These are phyloP conservation scores for Mylabris sibirica DNA, from an alignment of 2,888 invertebrate species.

Conservation along the genomic window DNA sequence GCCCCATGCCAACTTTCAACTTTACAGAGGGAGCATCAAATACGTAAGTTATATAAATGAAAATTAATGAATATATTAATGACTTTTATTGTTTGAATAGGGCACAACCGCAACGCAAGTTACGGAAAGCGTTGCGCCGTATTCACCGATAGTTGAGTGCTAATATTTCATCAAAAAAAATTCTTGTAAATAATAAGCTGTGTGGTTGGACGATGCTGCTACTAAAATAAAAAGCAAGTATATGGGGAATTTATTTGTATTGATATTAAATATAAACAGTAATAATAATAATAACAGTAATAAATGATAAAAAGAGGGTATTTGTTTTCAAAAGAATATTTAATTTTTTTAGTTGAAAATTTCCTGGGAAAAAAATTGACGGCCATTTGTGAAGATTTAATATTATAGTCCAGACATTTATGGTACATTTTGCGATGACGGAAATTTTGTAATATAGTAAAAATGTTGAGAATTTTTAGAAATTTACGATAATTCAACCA, in stretches of 20 bases:
- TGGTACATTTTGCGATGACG: constrained; percentile 36
- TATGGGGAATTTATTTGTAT: constrained; percentile 3
- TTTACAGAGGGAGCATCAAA: constrained; percentile 59
- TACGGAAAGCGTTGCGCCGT: constrained; percentile 63
- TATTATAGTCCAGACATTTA: constrained; percentile 33
- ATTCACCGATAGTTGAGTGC: constrained; percentile 52
- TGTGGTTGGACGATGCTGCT: constrained; percentile 18
- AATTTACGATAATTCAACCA: constrained; percentile 39
- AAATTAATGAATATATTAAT: background rate
- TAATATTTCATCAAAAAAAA: background rate
- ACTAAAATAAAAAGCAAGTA: constrained; percentile 9
- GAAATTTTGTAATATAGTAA: constrained; percentile 48
- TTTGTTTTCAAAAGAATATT: constrained; percentile 47
- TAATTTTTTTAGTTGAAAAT: constrained; percentile 44
- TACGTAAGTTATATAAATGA: background rate
- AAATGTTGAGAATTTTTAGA: constrained; percentile 44
- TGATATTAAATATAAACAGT: constrained; percentile 9
- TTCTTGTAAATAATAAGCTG: constrained; percentile 24
- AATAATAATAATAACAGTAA: constrained; percentile 27
- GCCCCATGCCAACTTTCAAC: constrained; percentile 60
- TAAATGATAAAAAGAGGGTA: constrained; percentile 30
- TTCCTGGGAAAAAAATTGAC: constrained; percentile 28
- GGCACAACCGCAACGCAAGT: constrained; percentile 56
- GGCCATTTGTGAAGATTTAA: constrained; percentile 47
- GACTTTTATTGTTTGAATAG: constrained; percentile 31